These are phyloP conservation scores for Cydia amplana DNA, from an alignment of 1,140 invertebrate genomes.

Conservation along the genomic window DNA sequence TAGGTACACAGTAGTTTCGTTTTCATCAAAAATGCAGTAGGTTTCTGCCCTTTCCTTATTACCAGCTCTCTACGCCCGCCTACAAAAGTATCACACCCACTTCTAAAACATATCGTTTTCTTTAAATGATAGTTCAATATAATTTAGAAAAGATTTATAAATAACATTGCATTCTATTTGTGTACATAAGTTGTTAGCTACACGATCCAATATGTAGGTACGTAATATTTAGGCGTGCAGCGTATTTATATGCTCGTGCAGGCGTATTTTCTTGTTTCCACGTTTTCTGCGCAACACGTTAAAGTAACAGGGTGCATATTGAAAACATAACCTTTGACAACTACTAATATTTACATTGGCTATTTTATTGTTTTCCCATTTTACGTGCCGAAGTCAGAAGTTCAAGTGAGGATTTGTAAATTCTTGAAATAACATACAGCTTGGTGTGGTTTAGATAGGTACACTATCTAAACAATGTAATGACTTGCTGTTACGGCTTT, in stretches of 20 bases:
- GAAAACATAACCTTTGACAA: conserved; percentile 27
- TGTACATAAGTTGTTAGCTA: conserved; percentile 6
- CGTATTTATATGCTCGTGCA: not conserved
- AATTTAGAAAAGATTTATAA: conserved; percentile 4
- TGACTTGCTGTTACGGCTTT: no score
- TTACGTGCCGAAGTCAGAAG: conserved; percentile 11
- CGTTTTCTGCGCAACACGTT: not conserved
- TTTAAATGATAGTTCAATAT: no score
- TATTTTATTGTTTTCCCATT: conserved; percentile 31
- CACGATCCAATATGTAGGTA: conserved; percentile 17
- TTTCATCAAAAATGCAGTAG: no score
- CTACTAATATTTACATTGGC: conserved; percentile 30
- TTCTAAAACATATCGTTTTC: no score
- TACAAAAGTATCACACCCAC: no score
- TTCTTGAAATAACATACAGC: conserved; percentile 6
- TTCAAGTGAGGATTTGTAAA: conserved; percentile 14
- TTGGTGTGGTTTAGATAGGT: conserved; percentile 22
- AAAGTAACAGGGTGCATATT: conserved; percentile 15
- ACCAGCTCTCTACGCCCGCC: no score
- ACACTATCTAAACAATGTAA: no score
- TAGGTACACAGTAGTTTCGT: no score
- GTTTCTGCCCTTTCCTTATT: no score
- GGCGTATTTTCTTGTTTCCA: not conserved
- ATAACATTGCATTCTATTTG: conserved; percentile 20
- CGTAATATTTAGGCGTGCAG: not conserved